phyloP scores from a whole-genome alignment of 2,797 vertebrate genomes.

The Myotis pilosus region DNA sequence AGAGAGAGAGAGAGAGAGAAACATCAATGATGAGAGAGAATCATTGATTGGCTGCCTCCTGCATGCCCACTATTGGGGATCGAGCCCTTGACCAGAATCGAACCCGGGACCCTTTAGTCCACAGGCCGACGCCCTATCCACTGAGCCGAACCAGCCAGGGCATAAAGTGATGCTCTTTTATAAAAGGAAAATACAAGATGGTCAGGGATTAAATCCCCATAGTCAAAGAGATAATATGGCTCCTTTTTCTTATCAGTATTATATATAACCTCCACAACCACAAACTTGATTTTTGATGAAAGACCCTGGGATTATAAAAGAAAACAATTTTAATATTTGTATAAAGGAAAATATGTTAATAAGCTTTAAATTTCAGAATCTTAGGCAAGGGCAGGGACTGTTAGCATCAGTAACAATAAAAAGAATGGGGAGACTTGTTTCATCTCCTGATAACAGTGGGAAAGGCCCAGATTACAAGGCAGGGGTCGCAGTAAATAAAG shows the following conservation, averaged over 20 bases:
- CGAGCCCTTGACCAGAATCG: too few species aligned
- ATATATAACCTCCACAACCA: background rate
- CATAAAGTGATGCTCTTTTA: background rate
- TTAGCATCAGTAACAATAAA: background rate
- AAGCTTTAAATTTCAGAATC: background rate
- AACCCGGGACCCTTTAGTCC: too few species aligned
- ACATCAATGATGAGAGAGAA: too few species aligned
- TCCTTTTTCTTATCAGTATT: background rate
- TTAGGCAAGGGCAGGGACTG: background rate
- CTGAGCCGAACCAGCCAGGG: too few species aligned
- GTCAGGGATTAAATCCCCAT: background rate
- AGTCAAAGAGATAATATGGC: background rate
- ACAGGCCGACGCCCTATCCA: too few species aligned
- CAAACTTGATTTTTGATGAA: slow-evolving; percentile 5
- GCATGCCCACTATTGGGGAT: too few species aligned
- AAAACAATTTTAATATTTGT: slow-evolving; percentile 29
- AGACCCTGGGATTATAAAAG: background rate
- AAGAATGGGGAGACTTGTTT: background rate
- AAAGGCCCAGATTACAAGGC: background rate
- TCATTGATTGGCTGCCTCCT: too few species aligned
- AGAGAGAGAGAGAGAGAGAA: too few species aligned
- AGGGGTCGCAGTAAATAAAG: background rate
- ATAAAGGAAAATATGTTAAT: background rate
- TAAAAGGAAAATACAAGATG: background rate
- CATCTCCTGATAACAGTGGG: background rate